Evolutionary conservation across 2,888 invertebrate genomes (phyloP).

Genomic region (Allygus modestus): DNA sequence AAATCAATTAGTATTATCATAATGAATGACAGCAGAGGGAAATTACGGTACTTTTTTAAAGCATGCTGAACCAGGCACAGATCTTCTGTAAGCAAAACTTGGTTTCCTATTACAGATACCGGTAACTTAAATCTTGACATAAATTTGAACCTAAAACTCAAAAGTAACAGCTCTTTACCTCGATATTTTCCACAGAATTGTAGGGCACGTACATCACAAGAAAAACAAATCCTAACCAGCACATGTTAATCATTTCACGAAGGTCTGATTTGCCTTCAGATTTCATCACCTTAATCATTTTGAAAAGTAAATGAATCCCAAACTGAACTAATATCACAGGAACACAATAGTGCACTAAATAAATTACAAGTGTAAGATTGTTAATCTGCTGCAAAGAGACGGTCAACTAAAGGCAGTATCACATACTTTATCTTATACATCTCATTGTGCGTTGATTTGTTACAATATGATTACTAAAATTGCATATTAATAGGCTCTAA

Average conservation of each 20-base stretch:
- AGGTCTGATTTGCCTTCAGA: background rate
- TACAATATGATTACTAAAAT: background rate
- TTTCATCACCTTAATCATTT: background rate
- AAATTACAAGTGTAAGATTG: background rate
- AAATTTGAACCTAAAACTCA: no score
- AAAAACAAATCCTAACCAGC: conserved; percentile 24
- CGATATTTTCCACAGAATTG: conserved; percentile 39
- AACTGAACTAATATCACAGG: background rate
- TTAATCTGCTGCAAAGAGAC: no score
- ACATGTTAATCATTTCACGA: conserved; percentile 38
- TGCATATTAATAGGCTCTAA: background rate
- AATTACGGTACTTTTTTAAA: no score
- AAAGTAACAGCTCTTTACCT: no score
- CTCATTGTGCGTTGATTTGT: background rate
- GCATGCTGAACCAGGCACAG: no score
- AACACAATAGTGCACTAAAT: no score
- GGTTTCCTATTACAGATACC: no score
- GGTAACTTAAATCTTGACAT: no score
- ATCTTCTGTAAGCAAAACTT: no score
- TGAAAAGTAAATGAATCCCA: background rate
- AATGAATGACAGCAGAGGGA: no score
- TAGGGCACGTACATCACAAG: conserved; percentile 31
- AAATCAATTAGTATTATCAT: no score
- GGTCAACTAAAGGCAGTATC: background rate
- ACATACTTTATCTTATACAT: background rate